These are phyloP conservation scores for Henricia sp. DNA, from an alignment of 53 echinoderm and acorn worm genomes.

Conservation along the genomic window DNA sequence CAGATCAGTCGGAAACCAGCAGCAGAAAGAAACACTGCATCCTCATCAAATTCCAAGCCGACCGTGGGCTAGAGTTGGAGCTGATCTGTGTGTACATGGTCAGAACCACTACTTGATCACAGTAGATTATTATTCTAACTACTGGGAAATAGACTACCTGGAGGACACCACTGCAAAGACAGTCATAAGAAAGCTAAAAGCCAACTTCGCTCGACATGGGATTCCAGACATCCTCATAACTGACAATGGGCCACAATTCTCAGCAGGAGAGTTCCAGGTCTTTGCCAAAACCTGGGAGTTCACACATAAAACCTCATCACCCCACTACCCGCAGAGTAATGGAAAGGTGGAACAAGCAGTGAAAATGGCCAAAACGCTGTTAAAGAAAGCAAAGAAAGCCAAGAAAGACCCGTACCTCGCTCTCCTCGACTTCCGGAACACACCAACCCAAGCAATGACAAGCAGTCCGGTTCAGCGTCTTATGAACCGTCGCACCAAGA, in stretches of 20 bases:
- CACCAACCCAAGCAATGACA: constrained; percentile 16
- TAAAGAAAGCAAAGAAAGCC: constrained; percentile 64
- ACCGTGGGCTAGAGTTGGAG: constrained; percentile 69
- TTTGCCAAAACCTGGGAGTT: constrained; percentile 63
- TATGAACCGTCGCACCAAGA: neutral
- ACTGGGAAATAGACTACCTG: constrained; percentile 64
- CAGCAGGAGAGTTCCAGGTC: constrained; percentile 39
- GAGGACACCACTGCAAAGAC: constrained; percentile 12
- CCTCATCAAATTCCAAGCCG: constrained; percentile 48
- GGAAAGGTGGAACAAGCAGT: constrained; percentile 64
- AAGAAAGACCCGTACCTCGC: constrained; percentile 64
- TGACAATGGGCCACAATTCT: constrained; percentile 72
- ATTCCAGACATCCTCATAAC: constrained; percentile 50
- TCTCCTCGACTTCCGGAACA: constrained; percentile 63
- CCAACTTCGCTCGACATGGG: constrained; percentile 68
- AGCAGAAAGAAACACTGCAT: constrained; percentile 56
- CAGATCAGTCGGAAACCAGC: neutral
- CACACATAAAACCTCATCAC: constrained; percentile 63
- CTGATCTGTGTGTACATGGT: constrained; percentile 39
- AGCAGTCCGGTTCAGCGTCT: neutral
- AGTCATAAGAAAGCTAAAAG: constrained; percentile 63
- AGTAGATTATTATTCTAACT: constrained; percentile 67
- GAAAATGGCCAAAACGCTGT: constrained; percentile 58
- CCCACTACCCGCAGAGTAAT: constrained; percentile 62
- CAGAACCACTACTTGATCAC: constrained; percentile 48